Conservation (phyloP, 2,888 invertebrate species). For the Tipula unca region DNA sequence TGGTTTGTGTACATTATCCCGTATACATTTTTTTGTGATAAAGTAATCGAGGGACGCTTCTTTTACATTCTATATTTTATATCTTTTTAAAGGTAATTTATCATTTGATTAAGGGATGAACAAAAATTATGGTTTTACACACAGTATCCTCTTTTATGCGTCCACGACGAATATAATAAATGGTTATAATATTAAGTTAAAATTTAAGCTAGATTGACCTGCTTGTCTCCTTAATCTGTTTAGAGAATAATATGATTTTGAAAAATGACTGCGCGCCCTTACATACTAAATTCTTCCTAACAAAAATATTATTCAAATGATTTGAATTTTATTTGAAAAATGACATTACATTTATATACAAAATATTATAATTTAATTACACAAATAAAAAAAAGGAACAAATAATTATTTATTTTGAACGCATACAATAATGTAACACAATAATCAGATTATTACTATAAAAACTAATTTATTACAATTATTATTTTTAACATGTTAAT, state of each 20-base stretch:
- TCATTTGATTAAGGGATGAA: neutral
- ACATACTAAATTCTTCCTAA: neutral
- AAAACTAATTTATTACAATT: neutral
- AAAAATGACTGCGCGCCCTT: neutral
- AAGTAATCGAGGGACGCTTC: neutral
- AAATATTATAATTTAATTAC: too few relatives aligned
- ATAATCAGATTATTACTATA: neutral
- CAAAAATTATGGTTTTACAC: neutral
- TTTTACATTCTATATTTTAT: neutral
- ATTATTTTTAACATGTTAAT: neutral
- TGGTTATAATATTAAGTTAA: neutral
- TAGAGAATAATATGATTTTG: neutral
- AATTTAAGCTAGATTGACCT: neutral
- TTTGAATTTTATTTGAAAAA: neutral
- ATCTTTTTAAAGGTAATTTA: neutral
- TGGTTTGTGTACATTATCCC: neutral
- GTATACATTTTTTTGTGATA: too few relatives aligned
- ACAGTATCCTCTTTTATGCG: neutral
- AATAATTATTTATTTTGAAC: too few relatives aligned
- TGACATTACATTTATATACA: neutral
- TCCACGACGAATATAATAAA: neutral
- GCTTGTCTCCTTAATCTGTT: neutral
- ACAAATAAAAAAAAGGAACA: too few relatives aligned
- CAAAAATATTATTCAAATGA: neutral
- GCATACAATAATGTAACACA: neutral